phyloP scores from a whole-genome alignment of 2,888 invertebrate genomes.

The Griposia aprilina region DNA sequence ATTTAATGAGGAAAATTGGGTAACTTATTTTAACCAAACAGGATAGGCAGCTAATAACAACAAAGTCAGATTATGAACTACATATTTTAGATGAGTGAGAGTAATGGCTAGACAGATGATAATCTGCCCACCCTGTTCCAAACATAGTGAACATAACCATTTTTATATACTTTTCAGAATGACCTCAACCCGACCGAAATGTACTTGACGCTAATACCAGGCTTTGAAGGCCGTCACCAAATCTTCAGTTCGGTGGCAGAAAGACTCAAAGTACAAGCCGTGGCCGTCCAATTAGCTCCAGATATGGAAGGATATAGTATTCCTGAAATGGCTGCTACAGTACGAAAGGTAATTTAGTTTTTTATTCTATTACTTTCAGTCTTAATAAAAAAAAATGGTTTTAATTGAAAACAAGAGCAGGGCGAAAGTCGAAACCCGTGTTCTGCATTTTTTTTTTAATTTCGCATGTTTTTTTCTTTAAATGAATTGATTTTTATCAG shows the following conservation, averaged over 20 bases:
- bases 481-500: background rate
- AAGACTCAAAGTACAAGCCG: slow-evolving; percentile 74
- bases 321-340: slow-evolving; percentile 70
- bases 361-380: background rate
- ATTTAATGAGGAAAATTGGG: background rate
- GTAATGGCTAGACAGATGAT: background rate
- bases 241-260: slow-evolving; percentile 71
- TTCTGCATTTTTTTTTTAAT: too few relatives aligned
- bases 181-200: slow-evolving; percentile 69
- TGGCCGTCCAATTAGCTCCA: slow-evolving; percentile 72
- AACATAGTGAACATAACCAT: background rate
- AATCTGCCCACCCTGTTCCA: background rate
- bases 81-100: background rate
- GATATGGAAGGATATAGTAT: slow-evolving; percentile 73
- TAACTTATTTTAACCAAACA: background rate
- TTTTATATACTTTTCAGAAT: slow-evolving; percentile 59
- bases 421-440: background rate
- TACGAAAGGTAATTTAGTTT: slow-evolving; percentile 70
- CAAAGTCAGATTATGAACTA: background rate
- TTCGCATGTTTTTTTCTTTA: too few relatives aligned
- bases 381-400: background rate
- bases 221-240: slow-evolving; percentile 78
- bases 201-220: slow-evolving; percentile 77
- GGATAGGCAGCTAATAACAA: background rate
- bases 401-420: background rate